A percentile compares a stretch with the other conserved stretches of the same genome.
These are phyloP conservation scores for Catostylus mosaicus DNA, from an alignment of 30 jellyfish, hydroid and myxozoan genomes.

Conservation along the genomic window DNA sequence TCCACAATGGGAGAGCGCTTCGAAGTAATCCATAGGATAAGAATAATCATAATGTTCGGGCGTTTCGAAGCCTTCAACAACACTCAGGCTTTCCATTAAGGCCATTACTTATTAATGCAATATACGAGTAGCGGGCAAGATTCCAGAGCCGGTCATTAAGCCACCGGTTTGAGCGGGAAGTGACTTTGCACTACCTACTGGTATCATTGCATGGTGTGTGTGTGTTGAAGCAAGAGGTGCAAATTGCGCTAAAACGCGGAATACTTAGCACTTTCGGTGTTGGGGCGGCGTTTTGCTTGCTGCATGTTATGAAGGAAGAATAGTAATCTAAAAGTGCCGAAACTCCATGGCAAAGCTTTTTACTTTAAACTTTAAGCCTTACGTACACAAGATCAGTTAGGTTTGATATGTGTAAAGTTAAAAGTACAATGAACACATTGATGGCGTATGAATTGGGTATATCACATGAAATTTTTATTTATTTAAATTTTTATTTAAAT, in stretches of 20 bases:
- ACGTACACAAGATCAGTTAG: background rate
- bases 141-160: conserved; percentile 6
- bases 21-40: conserved; percentile 40
- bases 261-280: background rate
- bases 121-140: conserved; percentile 3
- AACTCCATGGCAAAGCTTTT: background rate
- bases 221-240: background rate
- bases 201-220: background rate
- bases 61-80: conserved; percentile 8
- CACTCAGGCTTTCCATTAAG: background rate
- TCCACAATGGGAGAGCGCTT: conserved; percentile 13
- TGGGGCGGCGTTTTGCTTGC: background rate
- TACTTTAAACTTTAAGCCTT: background rate
- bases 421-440: no score
- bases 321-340: background rate
- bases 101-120: conserved; percentile 25
- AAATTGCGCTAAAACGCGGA: conserved; percentile 1
- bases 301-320: background rate
- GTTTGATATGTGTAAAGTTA: background rate
- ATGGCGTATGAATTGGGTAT: no score
- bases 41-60: conserved; percentile 22
- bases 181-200: background rate
- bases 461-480: no score
- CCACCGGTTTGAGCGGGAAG: background rate
- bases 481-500: no score